Percentiles rank a stretch among this genome's conserved stretches.
These are phyloP conservation scores for Scaptomyza cyrtandrae DNA, from an alignment of 2,888 invertebrate species.

Conservation along the genomic window DNA sequence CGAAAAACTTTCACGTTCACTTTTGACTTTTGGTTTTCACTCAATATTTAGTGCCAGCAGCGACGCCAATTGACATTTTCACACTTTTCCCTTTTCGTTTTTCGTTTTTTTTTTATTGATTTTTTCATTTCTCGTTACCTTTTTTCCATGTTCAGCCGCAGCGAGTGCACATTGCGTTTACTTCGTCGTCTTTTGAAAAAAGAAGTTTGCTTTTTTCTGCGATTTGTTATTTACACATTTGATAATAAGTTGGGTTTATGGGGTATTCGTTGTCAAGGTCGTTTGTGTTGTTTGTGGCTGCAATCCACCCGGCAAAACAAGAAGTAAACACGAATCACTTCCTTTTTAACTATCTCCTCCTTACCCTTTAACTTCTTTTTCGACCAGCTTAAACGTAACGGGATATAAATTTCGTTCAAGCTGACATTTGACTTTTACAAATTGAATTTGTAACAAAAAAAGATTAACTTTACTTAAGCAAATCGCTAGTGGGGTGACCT, in stretches of 20 bases:
- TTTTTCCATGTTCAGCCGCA: constrained; percentile 10
- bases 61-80: constrained; percentile 53
- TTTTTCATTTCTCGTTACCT: constrained; percentile 35
- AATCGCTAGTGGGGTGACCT: neutral
- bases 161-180: constrained; percentile 19
- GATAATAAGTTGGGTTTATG: constrained; percentile 53
- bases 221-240: constrained; percentile 44
- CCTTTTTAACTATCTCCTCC: neutral
- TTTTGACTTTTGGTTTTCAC: constrained; percentile 50
- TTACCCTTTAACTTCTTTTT: neutral
- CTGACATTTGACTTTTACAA: neutral
- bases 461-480: neutral
- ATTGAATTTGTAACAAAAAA: neutral
- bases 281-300: constrained; percentile 37
- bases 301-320: too few species aligned
- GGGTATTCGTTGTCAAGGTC: constrained; percentile 64
- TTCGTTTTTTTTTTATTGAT: too few species aligned
- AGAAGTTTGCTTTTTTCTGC: constrained; percentile 28
- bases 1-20: constrained; percentile 68
- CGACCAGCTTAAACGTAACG: neutral
- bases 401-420: neutral
- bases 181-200: constrained; percentile 28
- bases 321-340: constrained; percentile 19
- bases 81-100: constrained; percentile 17
- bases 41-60: constrained; percentile 8